Base-by-base conservation (phyloP, 1,140 invertebrate genomes). In the Druon quercuslanigerum region DNA sequence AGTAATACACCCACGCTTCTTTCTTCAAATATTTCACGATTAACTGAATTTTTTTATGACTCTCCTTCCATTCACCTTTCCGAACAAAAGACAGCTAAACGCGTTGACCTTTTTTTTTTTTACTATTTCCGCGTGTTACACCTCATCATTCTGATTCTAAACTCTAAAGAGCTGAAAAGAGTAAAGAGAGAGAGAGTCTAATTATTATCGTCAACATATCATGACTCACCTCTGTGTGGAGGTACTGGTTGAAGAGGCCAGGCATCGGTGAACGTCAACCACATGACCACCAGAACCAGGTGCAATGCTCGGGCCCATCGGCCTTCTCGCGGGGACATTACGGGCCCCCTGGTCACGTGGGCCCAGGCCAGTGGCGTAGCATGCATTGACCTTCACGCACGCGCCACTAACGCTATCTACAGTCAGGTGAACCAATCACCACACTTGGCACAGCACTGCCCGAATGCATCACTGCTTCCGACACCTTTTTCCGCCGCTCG, bases 201-300 rank as follows among this genome's bases (percentile, higher is more conserved):
- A 75, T 25, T 17, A 60, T 52, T 33, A 33, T 33, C 25, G 25
- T 33, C 66, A 72, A 72, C 60, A 60, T 8, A 73, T 75, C 75
- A 40, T 81, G 79, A 84, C 83, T 85, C 78, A 88, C 87, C 87
- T 83, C 77, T 74, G 76, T 87, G 85, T 51, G 87, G 87, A 54
- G 71, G 80, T 11, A 83, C 71, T 20, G 87, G 85, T 54, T 87
- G 87, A 51, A 88, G 79, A 19, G 87, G 87, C 81, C 85, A 76
- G 56, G 83, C 83, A 80, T 80, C 74, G 75, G 81, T 83, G 76
- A 86, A 74, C 79, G 82, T 75, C 75, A 86, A 77, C 79, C 82
- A 83, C 20, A 87, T 75, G 52, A 82, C 40, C 57, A 73, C 74
- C 72, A 86, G 74, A 72, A 79, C 80, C 72, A 83, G 74, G 71